phyloP scores from a whole-genome alignment of 2,888 invertebrate genomes.

The Elgonia sp. region DNA sequence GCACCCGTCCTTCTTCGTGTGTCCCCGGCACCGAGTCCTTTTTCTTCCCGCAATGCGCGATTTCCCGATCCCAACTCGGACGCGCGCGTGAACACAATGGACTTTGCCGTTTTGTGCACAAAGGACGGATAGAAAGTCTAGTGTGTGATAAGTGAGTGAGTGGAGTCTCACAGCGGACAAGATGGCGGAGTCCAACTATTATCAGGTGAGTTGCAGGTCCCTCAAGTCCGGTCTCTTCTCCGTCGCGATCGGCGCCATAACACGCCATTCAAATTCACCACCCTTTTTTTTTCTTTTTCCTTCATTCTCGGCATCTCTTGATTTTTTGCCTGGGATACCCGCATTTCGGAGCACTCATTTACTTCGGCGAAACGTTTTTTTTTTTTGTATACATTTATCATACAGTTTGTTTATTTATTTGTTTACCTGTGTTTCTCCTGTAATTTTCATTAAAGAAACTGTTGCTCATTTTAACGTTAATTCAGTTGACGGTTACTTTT shows the following conservation, averaged over 20 bases:
- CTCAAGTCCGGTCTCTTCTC: slow-evolving; percentile 60
- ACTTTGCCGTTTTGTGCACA: slow-evolving; percentile 82
- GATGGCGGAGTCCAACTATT: slow-evolving; percentile 90
- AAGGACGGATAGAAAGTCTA: slow-evolving; percentile 85
- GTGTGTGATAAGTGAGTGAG: slow-evolving; percentile 80
- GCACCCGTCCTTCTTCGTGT: too few relatives aligned
- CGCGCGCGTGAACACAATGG: slow-evolving; percentile 81
- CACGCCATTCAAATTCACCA: slow-evolving; percentile 39
- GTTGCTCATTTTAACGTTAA: too few relatives aligned
- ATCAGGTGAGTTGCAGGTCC: slow-evolving; percentile 88
- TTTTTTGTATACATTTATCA: too few relatives aligned
- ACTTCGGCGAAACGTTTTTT: too few relatives aligned
- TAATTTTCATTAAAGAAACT: too few relatives aligned
- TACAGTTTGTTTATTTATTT: too few relatives aligned
- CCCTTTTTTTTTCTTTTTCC: background rate
- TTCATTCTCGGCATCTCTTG: too few relatives aligned
- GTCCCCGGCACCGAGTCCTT: slow-evolving; percentile 18
- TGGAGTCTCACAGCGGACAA: slow-evolving; percentile 86
- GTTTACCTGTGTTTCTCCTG: too few relatives aligned
- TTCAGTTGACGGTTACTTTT: too few relatives aligned
- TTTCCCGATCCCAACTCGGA: slow-evolving; percentile 21
- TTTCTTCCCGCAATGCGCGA: slow-evolving; percentile 4
- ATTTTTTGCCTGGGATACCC: too few relatives aligned
- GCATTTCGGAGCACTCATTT: too few relatives aligned
- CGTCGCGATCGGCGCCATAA: slow-evolving; percentile 64